Evolutionary conservation across 2,888 invertebrate species (phyloP).

Genomic region (Helleia helle): DNA sequence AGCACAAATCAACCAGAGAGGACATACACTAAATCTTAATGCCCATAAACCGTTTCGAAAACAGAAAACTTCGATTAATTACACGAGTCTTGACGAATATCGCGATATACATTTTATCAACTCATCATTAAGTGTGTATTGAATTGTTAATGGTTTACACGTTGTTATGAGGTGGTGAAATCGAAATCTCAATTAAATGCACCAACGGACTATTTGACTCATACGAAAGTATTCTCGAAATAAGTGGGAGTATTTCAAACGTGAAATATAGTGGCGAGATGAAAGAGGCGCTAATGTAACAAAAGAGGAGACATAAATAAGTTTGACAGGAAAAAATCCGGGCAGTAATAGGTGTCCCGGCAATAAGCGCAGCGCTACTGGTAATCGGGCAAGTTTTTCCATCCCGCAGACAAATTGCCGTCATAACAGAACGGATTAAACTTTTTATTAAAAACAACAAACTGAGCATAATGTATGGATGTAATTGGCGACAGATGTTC

Average conservation of each 20-base stretch:
- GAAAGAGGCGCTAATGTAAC: conserved; percentile 55
- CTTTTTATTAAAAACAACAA: conserved; percentile 74
- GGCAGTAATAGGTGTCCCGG: conserved; percentile 31
- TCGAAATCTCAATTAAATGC: conserved; percentile 44
- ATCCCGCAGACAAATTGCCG: conserved; percentile 68
- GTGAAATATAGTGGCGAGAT: conserved; percentile 46
- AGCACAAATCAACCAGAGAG: conserved; percentile 53
- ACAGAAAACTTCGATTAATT: conserved; percentile 59
- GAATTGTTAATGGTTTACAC: conserved; percentile 63
- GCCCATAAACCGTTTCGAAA: conserved; percentile 51
- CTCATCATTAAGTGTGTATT: conserved; percentile 65
- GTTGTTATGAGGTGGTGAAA: conserved; percentile 60
- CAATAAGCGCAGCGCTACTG: conserved; percentile 37
- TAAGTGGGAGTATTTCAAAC: conserved; percentile 19
- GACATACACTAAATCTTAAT: conserved; percentile 54
- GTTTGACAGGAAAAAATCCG: conserved; percentile 49
- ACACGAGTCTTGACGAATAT: conserved; percentile 54
- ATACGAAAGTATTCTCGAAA: conserved; percentile 31
- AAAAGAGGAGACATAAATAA: conserved; percentile 67
- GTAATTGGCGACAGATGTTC: conserved; percentile 72
- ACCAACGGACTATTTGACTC: conserved; percentile 36
- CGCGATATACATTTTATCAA: conserved; percentile 67
- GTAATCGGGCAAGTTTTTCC: conserved; percentile 70
- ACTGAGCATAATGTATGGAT: conserved; percentile 70
- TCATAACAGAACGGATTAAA: conserved; percentile 73